These are phyloP conservation scores for Vultur gryphus DNA, from an alignment of 2,797 vertebrate genomes.

Conservation along the genomic window DNA sequence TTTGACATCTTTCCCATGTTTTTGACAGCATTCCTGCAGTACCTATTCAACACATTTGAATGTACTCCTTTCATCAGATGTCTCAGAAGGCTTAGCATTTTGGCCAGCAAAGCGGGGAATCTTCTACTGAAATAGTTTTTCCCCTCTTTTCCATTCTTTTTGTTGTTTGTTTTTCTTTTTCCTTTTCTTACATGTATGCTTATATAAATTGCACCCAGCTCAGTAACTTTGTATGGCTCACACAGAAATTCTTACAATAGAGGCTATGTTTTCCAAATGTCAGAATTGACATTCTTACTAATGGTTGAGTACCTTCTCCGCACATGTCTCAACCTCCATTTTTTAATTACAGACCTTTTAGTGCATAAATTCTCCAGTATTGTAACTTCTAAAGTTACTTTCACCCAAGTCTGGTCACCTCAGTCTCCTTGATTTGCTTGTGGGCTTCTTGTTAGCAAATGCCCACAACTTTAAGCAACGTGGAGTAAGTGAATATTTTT, in stretches of 20 bases:
- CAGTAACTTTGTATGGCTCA: not conserved
- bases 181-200: not conserved
- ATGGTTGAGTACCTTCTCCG: not conserved
- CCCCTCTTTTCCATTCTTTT: not conserved
- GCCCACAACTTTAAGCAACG: not conserved
- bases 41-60: not conserved
- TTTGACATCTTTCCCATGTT: not conserved
- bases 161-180: not conserved
- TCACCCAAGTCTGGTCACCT: not conserved
- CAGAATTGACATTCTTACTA: not conserved
- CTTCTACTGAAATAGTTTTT: not conserved
- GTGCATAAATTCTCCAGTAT: not conserved
- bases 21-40: not conserved
- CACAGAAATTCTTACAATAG: not conserved
- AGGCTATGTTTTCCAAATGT: not conserved
- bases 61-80: not conserved
- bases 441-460: not conserved
- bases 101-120: not conserved
- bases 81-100: not conserved
- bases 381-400: not conserved
- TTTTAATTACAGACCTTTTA: not conserved
- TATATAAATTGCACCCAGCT: not conserved
- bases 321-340: not conserved
- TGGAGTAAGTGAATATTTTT: not conserved
- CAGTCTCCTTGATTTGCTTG: not conserved